These are phyloP conservation scores for Lydus trimaculatus DNA, from an alignment of 2,888 invertebrate species.

Conservation along the genomic window DNA sequence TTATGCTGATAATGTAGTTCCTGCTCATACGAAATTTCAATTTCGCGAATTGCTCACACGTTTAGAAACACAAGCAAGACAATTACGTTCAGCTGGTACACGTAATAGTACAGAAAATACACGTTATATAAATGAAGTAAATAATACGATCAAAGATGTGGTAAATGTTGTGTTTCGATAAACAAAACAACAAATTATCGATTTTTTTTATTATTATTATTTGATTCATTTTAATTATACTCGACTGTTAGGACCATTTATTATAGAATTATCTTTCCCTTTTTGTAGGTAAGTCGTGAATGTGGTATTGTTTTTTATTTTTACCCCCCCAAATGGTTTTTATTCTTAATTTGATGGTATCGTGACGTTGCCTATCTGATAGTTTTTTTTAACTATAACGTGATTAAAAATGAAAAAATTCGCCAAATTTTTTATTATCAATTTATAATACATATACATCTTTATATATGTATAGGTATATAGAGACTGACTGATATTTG, in stretches of 20 bases:
- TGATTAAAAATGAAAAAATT: constrained; percentile 17
- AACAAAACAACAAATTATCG: constrained; percentile 18
- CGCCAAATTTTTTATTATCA: not conserved
- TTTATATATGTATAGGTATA: too few relatives aligned
- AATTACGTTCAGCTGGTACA: constrained; percentile 73
- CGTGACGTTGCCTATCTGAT: constrained; percentile 11
- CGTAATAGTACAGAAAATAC: constrained; percentile 74
- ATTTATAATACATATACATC: too few relatives aligned
- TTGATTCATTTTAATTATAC: constrained; percentile 38
- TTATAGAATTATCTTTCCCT: constrained; percentile 22
- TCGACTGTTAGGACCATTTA: constrained; percentile 50
- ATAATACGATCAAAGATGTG: constrained; percentile 75
- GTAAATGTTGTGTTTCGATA: constrained; percentile 71
- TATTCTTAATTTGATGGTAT: constrained; percentile 19
- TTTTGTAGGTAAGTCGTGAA: constrained; percentile 51
- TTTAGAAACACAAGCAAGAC: constrained; percentile 73
- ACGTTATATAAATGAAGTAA: constrained; percentile 74
- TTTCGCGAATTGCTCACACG: constrained; percentile 78
- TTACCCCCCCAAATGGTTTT: constrained; percentile 29
- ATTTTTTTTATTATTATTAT: constrained; percentile 26
- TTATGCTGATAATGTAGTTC: constrained; percentile 81
- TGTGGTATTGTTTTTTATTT: constrained; percentile 33
- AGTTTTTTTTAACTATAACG: not conserved
- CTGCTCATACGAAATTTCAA: constrained; percentile 88
- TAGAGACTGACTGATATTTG: constrained; percentile 11